Evolutionary conservation across 2,888 invertebrate species (phyloP), one percentile per base, ranked within the genome.

Genomic region (Phania funesta): DNA sequence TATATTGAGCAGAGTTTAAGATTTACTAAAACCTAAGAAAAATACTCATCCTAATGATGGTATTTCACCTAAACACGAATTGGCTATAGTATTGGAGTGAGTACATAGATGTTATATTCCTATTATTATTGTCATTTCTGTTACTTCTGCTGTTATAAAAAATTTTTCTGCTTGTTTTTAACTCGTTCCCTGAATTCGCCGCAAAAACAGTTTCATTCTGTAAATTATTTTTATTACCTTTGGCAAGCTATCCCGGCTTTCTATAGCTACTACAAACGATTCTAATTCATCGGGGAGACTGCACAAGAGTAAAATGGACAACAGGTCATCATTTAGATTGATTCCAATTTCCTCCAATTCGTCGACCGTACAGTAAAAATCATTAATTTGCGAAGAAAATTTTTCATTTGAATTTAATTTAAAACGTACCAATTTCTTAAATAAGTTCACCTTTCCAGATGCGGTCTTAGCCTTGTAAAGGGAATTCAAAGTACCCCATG

Each of bases 261-360:
- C 64, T 29, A 62, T 64, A 44, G 62, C 73, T 24, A 64, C 62
- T 2, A 73, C 44, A 32, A 64, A 73, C 16, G 35, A 62, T 44
- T 73, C 62, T 26, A 73, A 41, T 22, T 64, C 64, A 3, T 73
- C 73, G 3, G 73, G 52, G 35, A 73, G 62, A 48, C 73, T 73
- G 38, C 50, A 73, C 16, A 41, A n/a, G n/a, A n/a, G n/a, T n/a
- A n/a, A n/a, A n/a, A n/a, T n/a, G n/a, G n/a, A n/a, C n/a, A n/a
- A n/a, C n/a, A 41, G 16, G 16, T 41, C 41, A 41, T 41, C 41
- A 41, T 41, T 41, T 41, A 41, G n/a, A n/a, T n/a, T n/a, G n/a
- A n/a, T n/a, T n/a, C n/a, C n/a, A n/a, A n/a, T n/a, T n/a, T n/a
- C n/a, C n/a, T n/a, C n/a, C n/a, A n/a, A n/a, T n/a, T n/a, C n/a